These are phyloP conservation scores for Apotomis betuletana DNA, from an alignment of 2,888 invertebrate species.

Conservation along the genomic window DNA sequence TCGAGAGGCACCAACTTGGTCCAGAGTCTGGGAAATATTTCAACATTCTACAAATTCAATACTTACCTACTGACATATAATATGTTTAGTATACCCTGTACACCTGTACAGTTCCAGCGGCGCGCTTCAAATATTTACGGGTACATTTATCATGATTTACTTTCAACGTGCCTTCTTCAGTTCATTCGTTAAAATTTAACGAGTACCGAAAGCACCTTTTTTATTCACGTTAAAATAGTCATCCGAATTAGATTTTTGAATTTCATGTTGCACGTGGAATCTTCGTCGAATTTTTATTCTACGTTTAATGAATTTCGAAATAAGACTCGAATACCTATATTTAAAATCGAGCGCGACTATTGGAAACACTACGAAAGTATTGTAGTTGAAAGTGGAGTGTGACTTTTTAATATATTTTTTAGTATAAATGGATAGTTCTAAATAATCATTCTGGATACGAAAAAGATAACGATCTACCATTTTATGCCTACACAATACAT, in stretches of 20 bases:
- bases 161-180: constrained; percentile 32
- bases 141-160: constrained; percentile 37
- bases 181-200: constrained; percentile 37
- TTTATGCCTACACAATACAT: constrained; percentile 19
- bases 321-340: background rate
- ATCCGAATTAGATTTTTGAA: constrained; percentile 12
- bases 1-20: constrained; percentile 65
- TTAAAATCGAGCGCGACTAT: background rate
- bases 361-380: too few relatives aligned
- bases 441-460: background rate
- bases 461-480: background rate
- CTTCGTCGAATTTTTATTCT: background rate
- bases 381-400: too few relatives aligned
- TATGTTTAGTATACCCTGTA: constrained; percentile 20
- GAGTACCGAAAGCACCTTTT: constrained; percentile 30
- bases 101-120: constrained; percentile 23
- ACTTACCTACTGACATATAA: constrained; percentile 51
- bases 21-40: constrained; percentile 48
- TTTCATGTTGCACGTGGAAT: background rate
- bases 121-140: constrained; percentile 38
- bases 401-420: too few relatives aligned
- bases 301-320: background rate
- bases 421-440: too few relatives aligned
- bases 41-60: constrained; percentile 75
- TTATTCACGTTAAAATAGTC: constrained; percentile 21